Conservation (phyloP, 2,888 invertebrate species). For the Epiblema foenella region DNA sequence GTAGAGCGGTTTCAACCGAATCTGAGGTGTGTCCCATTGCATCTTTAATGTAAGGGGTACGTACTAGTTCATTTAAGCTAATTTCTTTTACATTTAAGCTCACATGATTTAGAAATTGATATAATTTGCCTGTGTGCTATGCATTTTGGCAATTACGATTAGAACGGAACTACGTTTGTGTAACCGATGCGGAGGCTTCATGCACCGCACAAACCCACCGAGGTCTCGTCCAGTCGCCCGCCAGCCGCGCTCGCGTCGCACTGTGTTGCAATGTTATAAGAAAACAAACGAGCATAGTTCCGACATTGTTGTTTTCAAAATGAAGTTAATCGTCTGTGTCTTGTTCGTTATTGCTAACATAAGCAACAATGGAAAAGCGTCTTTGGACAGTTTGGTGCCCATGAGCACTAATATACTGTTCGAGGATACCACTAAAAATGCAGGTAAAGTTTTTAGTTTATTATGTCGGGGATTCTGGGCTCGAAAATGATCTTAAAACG, state of each 20-base stretch:
- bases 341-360: slow-evolving; percentile 71
- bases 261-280: slow-evolving; percentile 31
- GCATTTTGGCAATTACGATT: slow-evolving; percentile 6
- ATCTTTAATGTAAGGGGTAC: no score
- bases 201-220: slow-evolving; percentile 4
- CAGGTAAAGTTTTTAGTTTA: slow-evolving; percentile 57
- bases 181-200: slow-evolving; percentile 30
- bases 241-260: slow-evolving; percentile 16
- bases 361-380: slow-evolving; percentile 75
- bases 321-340: slow-evolving; percentile 72
- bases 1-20: no score
- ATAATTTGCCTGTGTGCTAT: not conserved
- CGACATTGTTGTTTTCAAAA: slow-evolving; percentile 50
- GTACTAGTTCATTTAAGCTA: no score
- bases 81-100: no score
- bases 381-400: slow-evolving; percentile 71
- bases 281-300: slow-evolving; percentile 19
- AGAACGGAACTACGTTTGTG: slow-evolving; percentile 30
- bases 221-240: slow-evolving; percentile 27
- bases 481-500: no score
- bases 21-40: no score
- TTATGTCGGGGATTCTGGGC: not conserved
- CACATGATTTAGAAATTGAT: no score
- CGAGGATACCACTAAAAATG: slow-evolving; percentile 69
- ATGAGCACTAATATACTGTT: slow-evolving; percentile 63